A percentile compares a stretch with the other conserved stretches of the same genome.
phyloP scores from a whole-genome alignment of 1,140 invertebrate genomes.

The Brachionus manjavacas region DNA sequence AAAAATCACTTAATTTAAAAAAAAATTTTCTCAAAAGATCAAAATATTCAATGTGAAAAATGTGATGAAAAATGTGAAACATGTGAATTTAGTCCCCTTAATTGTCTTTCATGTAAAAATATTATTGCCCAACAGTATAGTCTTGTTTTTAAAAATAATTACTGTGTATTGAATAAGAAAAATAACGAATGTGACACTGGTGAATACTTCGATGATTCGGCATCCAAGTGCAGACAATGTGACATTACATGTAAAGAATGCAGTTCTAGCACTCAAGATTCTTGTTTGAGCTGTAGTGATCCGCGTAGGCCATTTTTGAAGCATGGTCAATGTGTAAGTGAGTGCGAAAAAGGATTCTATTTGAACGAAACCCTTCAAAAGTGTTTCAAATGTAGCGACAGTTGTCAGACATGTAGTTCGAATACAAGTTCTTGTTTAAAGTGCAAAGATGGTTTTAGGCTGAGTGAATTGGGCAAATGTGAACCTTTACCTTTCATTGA shows the following conservation, averaged over 20 bases:
- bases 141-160: background rate
- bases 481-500: background rate
- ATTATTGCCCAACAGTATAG: background rate
- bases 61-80: slow-evolving; percentile 26
- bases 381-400: slow-evolving; percentile 24
- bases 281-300: slow-evolving; percentile 13
- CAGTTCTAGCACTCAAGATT: background rate
- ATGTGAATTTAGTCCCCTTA: slow-evolving; percentile 4
- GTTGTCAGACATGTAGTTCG: slow-evolving; percentile 1
- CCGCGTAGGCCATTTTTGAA: background rate
- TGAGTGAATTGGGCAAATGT: background rate
- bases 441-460: background rate
- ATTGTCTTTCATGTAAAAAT: slow-evolving; percentile 13
- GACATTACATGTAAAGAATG: slow-evolving; percentile 25
- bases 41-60: slow-evolving; percentile 11
- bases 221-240: slow-evolving; percentile 7
- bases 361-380: background rate
- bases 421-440: background rate
- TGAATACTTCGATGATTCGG: background rate
- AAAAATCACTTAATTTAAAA: background rate
- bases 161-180: background rate
- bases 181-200: background rate
- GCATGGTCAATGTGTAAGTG: slow-evolving; percentile 4
- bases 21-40: background rate
- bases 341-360: background rate